Evolutionary conservation across 2,797 vertebrate species (phyloP).

Genomic region (Spheniscus humboldti): DNA sequence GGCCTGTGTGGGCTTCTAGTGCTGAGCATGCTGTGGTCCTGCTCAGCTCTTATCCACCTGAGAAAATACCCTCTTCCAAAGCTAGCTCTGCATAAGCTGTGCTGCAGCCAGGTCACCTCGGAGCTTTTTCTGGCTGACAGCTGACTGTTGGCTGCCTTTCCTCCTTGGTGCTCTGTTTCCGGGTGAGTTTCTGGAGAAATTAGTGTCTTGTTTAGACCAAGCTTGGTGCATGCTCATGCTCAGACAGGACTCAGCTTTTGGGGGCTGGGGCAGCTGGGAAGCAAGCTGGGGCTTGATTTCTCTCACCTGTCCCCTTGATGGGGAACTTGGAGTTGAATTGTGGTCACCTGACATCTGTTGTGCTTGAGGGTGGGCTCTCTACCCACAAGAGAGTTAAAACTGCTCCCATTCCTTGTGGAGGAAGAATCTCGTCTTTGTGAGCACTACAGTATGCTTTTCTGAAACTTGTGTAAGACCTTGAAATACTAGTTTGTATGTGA

Average conservation of each 20-base stretch:
- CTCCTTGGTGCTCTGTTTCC: neutral
- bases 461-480: neutral
- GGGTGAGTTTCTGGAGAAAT: neutral
- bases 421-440: conserved; percentile 31
- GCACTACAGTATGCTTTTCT: neutral
- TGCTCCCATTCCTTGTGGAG: neutral
- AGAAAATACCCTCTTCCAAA: neutral
- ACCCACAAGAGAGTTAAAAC: neutral
- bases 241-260: neutral
- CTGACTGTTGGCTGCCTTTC: neutral
- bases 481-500: conserved; percentile 5
- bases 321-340: neutral
- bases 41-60: neutral
- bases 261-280: neutral
- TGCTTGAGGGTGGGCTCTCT: neutral
- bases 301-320: neutral
- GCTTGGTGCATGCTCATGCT: neutral
- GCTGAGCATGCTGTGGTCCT: accelerated
- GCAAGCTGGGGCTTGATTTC: neutral
- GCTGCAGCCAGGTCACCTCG: neutral
- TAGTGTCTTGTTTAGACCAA: neutral
- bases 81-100: neutral
- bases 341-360: neutral
- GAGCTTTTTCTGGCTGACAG: neutral
- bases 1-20: neutral